Evolutionary conservation across 2,888 invertebrate species (phyloP).

Genomic region (Bembecia ichneumoniformis): DNA sequence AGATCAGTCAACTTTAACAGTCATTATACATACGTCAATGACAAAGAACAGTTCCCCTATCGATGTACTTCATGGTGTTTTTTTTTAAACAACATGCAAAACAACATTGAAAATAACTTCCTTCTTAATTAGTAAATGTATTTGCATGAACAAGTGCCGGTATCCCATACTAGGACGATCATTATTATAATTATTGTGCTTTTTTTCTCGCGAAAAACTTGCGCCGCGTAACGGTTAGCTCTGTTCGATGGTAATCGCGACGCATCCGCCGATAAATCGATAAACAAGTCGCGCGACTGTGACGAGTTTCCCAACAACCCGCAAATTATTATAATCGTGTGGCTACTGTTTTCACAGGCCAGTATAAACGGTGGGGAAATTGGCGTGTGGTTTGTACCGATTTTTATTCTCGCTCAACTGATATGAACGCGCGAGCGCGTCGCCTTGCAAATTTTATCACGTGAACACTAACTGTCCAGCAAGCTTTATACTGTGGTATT

Average conservation of each 20-base stretch:
- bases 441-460: no score
- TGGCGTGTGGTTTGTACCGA: not conserved
- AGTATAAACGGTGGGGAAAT: not conserved
- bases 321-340: slow-evolving; percentile 46
- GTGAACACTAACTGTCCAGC: no score
- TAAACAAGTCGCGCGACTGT: slow-evolving; percentile 57
- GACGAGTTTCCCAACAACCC: slow-evolving; percentile 54
- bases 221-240: slow-evolving; percentile 50
- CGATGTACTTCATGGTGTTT: slow-evolving; percentile 32
- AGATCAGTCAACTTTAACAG: slow-evolving; percentile 38
- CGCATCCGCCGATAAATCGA: slow-evolving; percentile 66
- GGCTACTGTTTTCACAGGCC: slow-evolving; percentile 45
- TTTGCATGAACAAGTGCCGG: slow-evolving; percentile 61
- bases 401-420: not conserved
- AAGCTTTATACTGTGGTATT: not conserved
- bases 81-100: slow-evolving; percentile 39
- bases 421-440: no score
- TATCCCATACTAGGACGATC: slow-evolving; percentile 63
- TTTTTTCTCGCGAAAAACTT: slow-evolving; percentile 60
- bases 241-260: slow-evolving; percentile 52
- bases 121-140: slow-evolving; percentile 58
- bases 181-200: slow-evolving; percentile 61
- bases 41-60: slow-evolving; percentile 39
- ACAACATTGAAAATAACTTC: slow-evolving; percentile 58
- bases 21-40: slow-evolving; percentile 35